Evolutionary conservation across 2,113 vertebrate species (phyloP).

Genomic region (Odontophorus gujanensis): DNA sequence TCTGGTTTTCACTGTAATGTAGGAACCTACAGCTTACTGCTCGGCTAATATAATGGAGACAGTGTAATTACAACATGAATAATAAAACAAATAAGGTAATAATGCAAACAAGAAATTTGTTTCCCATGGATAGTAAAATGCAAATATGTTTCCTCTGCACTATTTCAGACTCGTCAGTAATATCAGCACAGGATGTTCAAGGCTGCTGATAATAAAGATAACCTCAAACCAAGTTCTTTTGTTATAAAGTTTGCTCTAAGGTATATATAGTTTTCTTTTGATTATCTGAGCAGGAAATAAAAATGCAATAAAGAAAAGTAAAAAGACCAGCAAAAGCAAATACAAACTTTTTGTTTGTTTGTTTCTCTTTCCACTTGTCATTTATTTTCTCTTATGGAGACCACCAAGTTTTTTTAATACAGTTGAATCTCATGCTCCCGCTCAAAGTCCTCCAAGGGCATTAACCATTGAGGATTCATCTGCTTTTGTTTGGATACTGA

Average conservation of each 20-base stretch:
- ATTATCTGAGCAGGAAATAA: conserved; percentile 42
- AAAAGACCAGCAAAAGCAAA: conserved; percentile 1
- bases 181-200: neutral
- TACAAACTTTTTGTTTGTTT: conserved; percentile 3
- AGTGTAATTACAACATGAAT: neutral
- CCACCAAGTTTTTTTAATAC: conserved; percentile 26
- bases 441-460: neutral
- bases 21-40: neutral
- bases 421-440: neutral
- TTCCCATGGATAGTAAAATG: neutral
- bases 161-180: conserved; percentile 10
- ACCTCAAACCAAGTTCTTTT: conserved; percentile 6
- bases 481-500: neutral
- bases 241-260: conserved; percentile 10
- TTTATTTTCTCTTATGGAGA: conserved; percentile 22
- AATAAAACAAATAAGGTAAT: conserved; percentile 1
- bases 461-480: conserved; percentile 7
- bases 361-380: conserved; percentile 10
- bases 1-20: neutral
- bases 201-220: conserved; percentile 11
- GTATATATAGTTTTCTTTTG: neutral
- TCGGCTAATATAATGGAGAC: neutral
- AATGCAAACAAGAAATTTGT: neutral
- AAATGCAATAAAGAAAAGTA: neutral
- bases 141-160: neutral